These are phyloP conservation scores for Lutjanus campechanus DNA, from an alignment of 2,797 vertebrate species.

Conservation along the genomic window DNA sequence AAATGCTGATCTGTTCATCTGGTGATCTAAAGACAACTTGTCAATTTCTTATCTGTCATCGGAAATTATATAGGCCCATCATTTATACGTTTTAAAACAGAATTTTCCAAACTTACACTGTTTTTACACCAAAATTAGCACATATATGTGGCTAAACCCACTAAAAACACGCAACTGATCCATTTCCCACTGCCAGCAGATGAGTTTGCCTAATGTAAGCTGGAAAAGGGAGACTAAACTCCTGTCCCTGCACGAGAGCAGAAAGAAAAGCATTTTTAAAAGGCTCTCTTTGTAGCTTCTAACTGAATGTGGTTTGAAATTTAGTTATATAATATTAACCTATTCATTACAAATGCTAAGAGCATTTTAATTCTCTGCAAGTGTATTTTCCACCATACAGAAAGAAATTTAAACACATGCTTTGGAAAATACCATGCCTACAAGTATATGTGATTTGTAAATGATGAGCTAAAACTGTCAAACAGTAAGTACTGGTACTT, in stretches of 20 bases:
- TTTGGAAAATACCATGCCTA: not conserved
- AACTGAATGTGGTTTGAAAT: no score
- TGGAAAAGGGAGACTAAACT: no score
- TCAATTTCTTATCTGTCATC: not conserved
- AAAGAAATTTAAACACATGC: not conserved
- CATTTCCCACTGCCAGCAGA: no score
- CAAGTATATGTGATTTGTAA: not conserved
- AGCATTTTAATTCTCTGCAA: not conserved
- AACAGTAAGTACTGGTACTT: not conserved
- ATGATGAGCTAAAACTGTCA: not conserved
- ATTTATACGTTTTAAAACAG: not conserved
- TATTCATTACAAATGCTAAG: not conserved
- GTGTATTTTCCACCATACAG: not conserved
- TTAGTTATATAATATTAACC: not conserved
- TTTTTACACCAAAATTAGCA: no score
- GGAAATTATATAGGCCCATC: not conserved
- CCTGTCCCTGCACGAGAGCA: no score
- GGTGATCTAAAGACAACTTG: not conserved
- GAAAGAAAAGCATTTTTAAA: no score
- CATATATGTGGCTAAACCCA: no score
- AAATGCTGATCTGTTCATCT: conserved; percentile 24
- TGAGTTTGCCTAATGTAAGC: no score
- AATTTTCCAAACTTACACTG: no score
- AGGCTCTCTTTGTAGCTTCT: no score
- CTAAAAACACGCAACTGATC: no score